Percentiles rank a stretch among this genome's conserved stretches.
Conservation (phyloP, 1,140 invertebrate genomes). For the Calliopsis andreniformis region DNA sequence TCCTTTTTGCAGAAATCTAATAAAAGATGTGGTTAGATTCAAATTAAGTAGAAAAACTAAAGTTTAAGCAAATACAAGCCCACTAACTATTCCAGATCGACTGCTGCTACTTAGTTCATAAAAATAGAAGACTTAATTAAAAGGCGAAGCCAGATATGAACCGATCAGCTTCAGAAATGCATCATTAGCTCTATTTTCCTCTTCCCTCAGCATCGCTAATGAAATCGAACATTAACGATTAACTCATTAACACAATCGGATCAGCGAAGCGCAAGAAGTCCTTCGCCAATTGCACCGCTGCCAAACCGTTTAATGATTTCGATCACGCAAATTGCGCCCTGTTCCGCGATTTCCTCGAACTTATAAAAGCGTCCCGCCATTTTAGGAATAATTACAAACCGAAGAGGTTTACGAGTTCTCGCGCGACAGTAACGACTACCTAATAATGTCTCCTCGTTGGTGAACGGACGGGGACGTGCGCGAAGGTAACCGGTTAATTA, state of each 20-base stretch:
- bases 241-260: background rate
- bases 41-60: too few relatives aligned
- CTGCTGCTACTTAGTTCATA: too few relatives aligned
- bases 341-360: background rate
- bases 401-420: background rate
- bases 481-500: conserved; percentile 69
- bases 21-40: too few relatives aligned
- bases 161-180: background rate
- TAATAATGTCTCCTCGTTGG: conserved; percentile 1
- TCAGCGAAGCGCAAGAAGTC: background rate
- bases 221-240: background rate
- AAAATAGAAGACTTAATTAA: too few relatives aligned
- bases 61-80: too few relatives aligned
- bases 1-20: too few relatives aligned
- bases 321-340: background rate
- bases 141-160: too few relatives aligned
- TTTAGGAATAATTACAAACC: background rate
- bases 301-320: background rate
- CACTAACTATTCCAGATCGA: too few relatives aligned
- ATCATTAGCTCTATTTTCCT: background rate
- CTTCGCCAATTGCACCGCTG: background rate
- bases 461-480: conserved; percentile 23
- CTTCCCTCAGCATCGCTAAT: background rate
- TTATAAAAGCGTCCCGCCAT: background rate
- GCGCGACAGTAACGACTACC: too few relatives aligned